Conservation (phyloP, 2,113 vertebrate species). For the Nipponia nippon region DNA sequence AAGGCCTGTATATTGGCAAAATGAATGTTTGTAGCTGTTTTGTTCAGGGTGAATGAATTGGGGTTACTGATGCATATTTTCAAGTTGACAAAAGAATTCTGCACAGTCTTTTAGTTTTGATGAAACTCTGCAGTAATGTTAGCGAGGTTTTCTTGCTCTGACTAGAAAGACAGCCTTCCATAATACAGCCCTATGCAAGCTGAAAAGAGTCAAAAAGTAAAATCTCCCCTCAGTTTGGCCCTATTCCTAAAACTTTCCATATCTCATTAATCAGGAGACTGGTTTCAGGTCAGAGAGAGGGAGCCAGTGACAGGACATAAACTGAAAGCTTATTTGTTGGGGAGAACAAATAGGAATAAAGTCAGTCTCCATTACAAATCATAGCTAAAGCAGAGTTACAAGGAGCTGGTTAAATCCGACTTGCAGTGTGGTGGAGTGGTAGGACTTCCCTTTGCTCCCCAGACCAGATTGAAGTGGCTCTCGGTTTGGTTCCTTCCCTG, state of each 20-base stretch:
- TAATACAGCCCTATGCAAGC: not conserved
- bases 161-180: not conserved
- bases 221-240: not conserved
- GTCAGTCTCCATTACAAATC: not conserved
- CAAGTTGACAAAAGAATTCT: not conserved
- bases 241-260: not conserved
- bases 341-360: not conserved
- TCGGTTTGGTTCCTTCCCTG: constrained; percentile 3
- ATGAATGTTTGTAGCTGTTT: not conserved
- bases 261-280: not conserved
- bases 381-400: not conserved
- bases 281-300: not conserved
- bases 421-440: fast-evolving
- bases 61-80: not conserved
- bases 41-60: not conserved
- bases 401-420: not conserved
- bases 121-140: not conserved
- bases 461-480: not conserved
- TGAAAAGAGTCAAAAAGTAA: not conserved
- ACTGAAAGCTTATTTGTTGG: not conserved
- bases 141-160: not conserved
- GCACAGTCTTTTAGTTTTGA: not conserved
- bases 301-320: not conserved
- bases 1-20: not conserved
- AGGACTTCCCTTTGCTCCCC: not conserved